Conservation (phyloP, 1,140 invertebrate genomes). For the Drosophila takahashii region DNA sequence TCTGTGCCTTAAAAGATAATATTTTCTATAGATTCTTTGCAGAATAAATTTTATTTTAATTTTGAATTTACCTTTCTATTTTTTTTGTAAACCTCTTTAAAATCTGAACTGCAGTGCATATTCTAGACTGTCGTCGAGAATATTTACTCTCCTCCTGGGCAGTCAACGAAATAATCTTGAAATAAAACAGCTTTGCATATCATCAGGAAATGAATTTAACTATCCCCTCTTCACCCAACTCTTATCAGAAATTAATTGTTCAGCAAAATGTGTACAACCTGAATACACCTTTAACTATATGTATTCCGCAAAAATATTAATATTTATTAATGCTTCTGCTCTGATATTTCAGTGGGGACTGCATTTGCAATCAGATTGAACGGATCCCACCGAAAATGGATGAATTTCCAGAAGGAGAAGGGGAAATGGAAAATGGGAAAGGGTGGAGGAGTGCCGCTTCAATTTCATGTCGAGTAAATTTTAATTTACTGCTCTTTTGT, state of each 20-base stretch:
- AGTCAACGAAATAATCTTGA: neutral
- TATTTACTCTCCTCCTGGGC: neutral
- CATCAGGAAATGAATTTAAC: neutral
- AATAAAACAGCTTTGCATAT: neutral
- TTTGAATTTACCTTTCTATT: neutral
- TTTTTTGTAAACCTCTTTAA: too few species aligned
- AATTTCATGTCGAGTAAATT: conserved; percentile 81
- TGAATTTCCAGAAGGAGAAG: conserved; percentile 13
- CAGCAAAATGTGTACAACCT: neutral
- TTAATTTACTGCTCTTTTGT: conserved; percentile 82
- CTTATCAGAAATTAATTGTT: conserved; percentile 10
- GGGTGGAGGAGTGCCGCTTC: conserved; percentile 46
- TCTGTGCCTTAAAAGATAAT: too few species aligned
- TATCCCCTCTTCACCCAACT: neutral
- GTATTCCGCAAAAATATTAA: conserved; percentile 8
- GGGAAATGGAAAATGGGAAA: conserved; percentile 7
- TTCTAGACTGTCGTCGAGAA: neutral
- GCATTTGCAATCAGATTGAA: conserved; percentile 28
- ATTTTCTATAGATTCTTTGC: too few species aligned
- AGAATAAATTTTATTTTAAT: neutral
- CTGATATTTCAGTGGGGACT: conserved; percentile 15
- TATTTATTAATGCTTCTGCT: conserved; percentile 18
- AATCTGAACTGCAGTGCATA: too few species aligned
- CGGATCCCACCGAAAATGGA: conserved; percentile 23
- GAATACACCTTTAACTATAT: neutral